These are phyloP conservation scores for Axis porcinus DNA, from an alignment of 2,113 vertebrate species.

Conservation along the genomic window DNA sequence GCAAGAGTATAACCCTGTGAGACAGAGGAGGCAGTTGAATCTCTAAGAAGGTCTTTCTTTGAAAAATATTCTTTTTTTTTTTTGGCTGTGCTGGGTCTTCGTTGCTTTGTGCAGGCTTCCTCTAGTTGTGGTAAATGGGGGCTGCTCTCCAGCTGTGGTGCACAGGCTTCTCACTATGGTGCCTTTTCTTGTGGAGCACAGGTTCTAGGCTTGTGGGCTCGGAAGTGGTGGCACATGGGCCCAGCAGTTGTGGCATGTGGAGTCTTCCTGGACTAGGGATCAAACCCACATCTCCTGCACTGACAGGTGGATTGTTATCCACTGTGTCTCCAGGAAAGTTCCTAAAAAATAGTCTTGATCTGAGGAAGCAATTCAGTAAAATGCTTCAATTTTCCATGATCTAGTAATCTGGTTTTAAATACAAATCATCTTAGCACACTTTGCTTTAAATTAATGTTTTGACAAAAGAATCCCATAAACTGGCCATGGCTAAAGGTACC, in stretches of 20 bases:
- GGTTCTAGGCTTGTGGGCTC: background rate
- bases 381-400: background rate
- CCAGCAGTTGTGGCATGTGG: background rate
- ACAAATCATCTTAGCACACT: background rate
- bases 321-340: background rate
- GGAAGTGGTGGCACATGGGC: no score
- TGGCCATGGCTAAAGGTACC: background rate
- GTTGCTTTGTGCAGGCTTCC: background rate
- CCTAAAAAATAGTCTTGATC: background rate
- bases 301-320: background rate
- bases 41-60: background rate
- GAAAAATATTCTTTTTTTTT: background rate
- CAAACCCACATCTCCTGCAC: background rate
- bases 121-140: background rate
- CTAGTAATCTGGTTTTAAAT: background rate
- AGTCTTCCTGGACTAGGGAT: background rate
- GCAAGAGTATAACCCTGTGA: background rate
- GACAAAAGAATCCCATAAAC: background rate
- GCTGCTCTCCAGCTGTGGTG: background rate
- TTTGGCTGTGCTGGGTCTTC: background rate
- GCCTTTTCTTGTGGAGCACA: background rate
- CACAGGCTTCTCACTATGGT: background rate
- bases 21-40: background rate
- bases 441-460: background rate
- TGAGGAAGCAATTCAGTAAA: background rate